These are phyloP conservation scores for Elephas maximus DNA, from an alignment of 2,113 vertebrate genomes.

Conservation along the genomic window DNA sequence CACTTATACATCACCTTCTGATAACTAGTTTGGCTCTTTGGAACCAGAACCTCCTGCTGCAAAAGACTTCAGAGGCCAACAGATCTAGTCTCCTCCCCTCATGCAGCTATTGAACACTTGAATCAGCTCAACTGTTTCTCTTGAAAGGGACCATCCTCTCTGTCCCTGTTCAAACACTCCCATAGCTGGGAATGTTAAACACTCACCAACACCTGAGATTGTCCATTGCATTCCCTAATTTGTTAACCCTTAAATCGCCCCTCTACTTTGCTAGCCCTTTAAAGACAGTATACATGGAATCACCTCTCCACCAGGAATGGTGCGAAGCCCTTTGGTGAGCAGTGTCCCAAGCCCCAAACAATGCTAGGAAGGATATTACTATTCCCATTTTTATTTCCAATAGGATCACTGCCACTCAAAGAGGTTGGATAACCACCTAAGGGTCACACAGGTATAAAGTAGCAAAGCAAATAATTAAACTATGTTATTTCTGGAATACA, in stretches of 20 bases:
- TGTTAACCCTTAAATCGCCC: no score
- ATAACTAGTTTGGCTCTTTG: background rate
- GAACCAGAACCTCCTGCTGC: rapidly evolving
- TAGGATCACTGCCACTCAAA: background rate
- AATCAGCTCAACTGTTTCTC: background rate
- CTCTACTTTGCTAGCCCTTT: background rate
- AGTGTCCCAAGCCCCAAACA: rapidly evolving
- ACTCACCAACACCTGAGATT: rapidly evolving
- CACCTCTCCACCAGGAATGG: background rate
- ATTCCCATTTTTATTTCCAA: no score
- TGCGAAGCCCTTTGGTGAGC: rapidly evolving
- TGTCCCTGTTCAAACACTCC: background rate
- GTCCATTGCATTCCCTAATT: background rate
- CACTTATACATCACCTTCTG: background rate
- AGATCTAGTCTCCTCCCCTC: background rate
- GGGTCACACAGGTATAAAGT: background rate
- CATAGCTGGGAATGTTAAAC: rapidly evolving
- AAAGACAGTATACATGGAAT: rapidly evolving
- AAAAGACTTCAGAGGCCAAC: background rate
- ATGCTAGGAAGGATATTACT: background rate
- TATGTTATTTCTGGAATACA: no score
- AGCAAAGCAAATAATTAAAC: rapidly evolving
- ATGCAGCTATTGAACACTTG: rapidly evolving
- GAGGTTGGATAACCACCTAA: background rate
- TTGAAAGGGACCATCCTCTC: background rate